A percentile compares a stretch with the other conserved stretches of the same genome.
Conservation (phyloP, 1,140 invertebrate genomes). For the Aphis craccivora region DNA sequence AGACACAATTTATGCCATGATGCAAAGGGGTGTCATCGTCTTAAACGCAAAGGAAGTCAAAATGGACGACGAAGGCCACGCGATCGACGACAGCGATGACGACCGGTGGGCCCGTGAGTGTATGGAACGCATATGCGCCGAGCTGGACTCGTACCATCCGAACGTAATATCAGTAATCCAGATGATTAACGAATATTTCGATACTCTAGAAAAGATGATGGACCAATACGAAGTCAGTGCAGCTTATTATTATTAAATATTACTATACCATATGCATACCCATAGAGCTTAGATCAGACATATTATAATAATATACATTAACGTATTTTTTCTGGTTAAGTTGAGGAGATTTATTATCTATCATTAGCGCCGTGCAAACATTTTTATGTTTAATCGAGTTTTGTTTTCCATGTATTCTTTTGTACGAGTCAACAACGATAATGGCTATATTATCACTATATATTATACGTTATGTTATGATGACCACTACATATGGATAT, state of each 20-base stretch:
- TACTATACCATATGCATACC: background rate
- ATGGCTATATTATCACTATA: background rate
- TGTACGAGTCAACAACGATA: background rate
- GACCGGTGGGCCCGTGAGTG: background rate
- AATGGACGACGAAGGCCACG: background rate
- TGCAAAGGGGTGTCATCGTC: background rate
- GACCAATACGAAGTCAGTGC: background rate
- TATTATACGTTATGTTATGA: too few species aligned
- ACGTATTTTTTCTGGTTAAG: too few species aligned
- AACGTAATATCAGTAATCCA: background rate
- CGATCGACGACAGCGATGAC: background rate
- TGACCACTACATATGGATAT: too few species aligned
- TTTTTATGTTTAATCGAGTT: background rate
- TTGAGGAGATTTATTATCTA: too few species aligned
- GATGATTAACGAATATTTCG: background rate
- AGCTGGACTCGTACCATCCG: background rate
- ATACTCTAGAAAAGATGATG: background rate
- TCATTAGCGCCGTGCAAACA: background rate
- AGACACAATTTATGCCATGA: background rate
- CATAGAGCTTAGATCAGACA: background rate
- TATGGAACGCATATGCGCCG: background rate
- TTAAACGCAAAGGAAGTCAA: background rate
- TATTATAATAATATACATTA: background rate
- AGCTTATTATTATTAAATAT: background rate
- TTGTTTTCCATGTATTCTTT: background rate